A percentile compares a stretch with the other conserved stretches of the same genome.
Evolutionary conservation across 2,113 vertebrate species (phyloP).

Genomic region (Nothobranchius kuhntae): DNA sequence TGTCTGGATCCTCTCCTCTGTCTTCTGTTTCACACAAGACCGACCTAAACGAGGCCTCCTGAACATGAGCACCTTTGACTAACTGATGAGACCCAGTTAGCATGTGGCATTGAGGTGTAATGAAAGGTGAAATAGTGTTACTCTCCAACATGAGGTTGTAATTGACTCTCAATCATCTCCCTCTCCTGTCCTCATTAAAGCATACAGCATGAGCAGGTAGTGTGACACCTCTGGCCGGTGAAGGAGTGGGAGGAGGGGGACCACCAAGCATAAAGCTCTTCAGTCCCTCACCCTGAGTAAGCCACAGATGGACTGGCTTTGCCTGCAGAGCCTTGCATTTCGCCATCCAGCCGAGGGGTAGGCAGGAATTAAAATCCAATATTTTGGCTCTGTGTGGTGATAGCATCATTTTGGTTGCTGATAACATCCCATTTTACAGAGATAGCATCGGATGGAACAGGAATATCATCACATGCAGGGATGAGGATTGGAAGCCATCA

Average conservation of each 20-base stretch:
- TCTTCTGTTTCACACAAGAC: slow-evolving; percentile 26
- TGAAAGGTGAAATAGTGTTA: slow-evolving; percentile 74
- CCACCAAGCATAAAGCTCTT: slow-evolving; percentile 39
- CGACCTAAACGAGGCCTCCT: slow-evolving; percentile 31
- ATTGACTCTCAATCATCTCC: slow-evolving; percentile 73
- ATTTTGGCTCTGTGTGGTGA: slow-evolving; percentile 55
- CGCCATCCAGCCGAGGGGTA: slow-evolving; percentile 28
- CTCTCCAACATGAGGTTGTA: slow-evolving; percentile 63
- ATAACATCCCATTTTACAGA: slow-evolving; percentile 65
- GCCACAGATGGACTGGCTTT: slow-evolving; percentile 61
- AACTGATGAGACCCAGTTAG: slow-evolving; percentile 67
- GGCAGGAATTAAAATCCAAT: slow-evolving; percentile 67
- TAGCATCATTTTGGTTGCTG: slow-evolving; percentile 60
- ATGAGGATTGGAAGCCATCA: slow-evolving; percentile 48
- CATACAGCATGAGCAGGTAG: slow-evolving; percentile 62
- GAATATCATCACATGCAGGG: slow-evolving; percentile 49
- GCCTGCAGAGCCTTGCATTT: slow-evolving; percentile 50
- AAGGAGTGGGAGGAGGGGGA: slow-evolving; percentile 18
- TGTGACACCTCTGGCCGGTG: slow-evolving; percentile 51
- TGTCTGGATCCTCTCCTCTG: slow-evolving; percentile 3
- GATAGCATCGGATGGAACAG: slow-evolving; percentile 66
- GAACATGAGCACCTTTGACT: slow-evolving; percentile 53
- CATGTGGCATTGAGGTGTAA: slow-evolving; percentile 63
- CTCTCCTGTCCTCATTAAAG: slow-evolving; percentile 69
- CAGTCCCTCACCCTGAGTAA: slow-evolving; percentile 57